Conservation (phyloP, 1,140 invertebrate species). For the Mactra quadrangularis region DNA sequence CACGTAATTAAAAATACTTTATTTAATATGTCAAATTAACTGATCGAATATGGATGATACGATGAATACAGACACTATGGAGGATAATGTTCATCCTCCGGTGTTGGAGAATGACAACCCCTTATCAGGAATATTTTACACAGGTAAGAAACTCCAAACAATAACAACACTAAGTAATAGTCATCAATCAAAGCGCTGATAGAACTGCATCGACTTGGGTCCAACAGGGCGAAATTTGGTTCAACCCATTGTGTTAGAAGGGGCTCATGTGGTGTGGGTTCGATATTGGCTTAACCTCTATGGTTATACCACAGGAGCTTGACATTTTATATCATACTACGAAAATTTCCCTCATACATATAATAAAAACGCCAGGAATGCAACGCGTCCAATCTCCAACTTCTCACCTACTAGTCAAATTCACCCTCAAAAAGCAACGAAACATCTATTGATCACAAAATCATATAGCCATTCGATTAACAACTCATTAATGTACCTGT, state of each 20-base stretch:
- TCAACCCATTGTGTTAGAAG: constrained; percentile 5
- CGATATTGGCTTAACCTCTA: not conserved
- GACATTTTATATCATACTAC: too few species aligned
- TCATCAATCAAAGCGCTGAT: too few species aligned
- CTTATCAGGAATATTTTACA: constrained; percentile 26
- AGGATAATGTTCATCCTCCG: constrained; percentile 5
- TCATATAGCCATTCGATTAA: not conserved
- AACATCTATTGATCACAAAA: too few species aligned
- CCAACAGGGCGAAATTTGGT: not conserved
- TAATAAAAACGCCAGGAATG: too few species aligned
- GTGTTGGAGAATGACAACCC: constrained; percentile 48
- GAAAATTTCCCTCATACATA: too few species aligned
- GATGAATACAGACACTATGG: not conserved
- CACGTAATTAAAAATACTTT: constrained; percentile 34
- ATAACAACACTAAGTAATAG: too few species aligned
- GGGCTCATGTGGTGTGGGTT: not conserved
- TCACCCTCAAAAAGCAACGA: too few species aligned
- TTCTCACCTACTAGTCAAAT: too few species aligned
- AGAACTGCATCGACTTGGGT: too few species aligned
- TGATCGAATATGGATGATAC: constrained; percentile 2
- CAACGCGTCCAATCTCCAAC: too few species aligned
- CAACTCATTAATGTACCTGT: too few species aligned
- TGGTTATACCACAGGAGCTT: not conserved
- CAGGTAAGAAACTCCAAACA: too few species aligned
- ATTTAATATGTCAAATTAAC: not conserved